A percentile compares a stretch with the other conserved stretches of the same genome.
Evolutionary conservation across 1,140 invertebrate species (phyloP).

Genomic region (Nebria ingens): DNA sequence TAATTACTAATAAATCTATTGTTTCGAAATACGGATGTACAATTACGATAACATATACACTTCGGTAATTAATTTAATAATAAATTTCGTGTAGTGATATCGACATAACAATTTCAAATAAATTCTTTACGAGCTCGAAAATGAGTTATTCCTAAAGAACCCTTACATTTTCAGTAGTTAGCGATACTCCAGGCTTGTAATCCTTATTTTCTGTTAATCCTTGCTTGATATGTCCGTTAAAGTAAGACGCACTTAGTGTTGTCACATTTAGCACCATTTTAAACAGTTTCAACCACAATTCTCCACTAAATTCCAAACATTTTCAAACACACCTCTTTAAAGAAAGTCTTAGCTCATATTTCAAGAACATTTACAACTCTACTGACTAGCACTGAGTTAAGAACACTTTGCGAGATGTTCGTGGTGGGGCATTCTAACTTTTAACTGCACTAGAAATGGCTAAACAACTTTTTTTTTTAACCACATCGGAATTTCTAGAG

Average conservation of each 20-base stretch:
- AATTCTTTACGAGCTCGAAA: too few relatives aligned
- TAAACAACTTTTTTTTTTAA: not conserved
- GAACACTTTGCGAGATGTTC: not conserved
- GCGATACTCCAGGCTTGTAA: not conserved
- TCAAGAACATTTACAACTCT: too few relatives aligned
- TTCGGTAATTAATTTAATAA: too few relatives aligned
- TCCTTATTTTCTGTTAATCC: not conserved
- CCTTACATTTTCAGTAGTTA: not conserved
- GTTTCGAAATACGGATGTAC: too few relatives aligned
- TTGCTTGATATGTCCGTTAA: not conserved
- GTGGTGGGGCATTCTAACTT: not conserved
- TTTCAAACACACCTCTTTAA: not conserved
- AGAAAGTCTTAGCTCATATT: not conserved
- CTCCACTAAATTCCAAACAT: not conserved
- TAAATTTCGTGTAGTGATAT: too few relatives aligned
- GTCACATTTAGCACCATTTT: slow-evolving; percentile 4
- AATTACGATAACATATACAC: too few relatives aligned
- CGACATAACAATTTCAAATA: too few relatives aligned
- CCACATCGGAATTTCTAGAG: too few relatives aligned
- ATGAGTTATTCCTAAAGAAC: too few relatives aligned
- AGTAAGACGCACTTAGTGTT: not conserved
- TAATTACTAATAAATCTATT: too few relatives aligned
- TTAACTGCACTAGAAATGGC: not conserved
- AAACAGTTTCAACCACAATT: not conserved
- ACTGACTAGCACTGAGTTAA: too few relatives aligned